Percentiles rank a stretch among this genome's conserved stretches.
phyloP scores from a whole-genome alignment of 2,797 vertebrate genomes.

The Tapera naevia region DNA sequence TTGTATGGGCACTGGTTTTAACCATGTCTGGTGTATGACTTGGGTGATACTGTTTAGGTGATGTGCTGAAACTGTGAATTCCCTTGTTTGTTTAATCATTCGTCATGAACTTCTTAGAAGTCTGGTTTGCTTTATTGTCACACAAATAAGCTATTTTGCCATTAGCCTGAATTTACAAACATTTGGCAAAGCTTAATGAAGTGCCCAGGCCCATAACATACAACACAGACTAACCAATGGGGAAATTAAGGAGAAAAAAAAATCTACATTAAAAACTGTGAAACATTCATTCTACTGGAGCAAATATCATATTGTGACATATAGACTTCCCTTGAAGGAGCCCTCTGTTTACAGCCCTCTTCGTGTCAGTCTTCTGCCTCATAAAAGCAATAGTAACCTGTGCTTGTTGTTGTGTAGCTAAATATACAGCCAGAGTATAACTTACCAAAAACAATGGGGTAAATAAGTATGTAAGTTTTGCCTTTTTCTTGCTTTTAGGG shows the following conservation, averaged over 20 bases:
- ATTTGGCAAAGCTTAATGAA: background rate
- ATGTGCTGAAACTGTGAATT: background rate
- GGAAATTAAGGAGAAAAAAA: background rate
- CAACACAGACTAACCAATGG: background rate
- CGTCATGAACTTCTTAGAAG: background rate
- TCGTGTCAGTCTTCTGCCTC: background rate
- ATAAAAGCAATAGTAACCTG: background rate
- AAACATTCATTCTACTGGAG: background rate
- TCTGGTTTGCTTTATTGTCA: background rate
- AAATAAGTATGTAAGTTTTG: background rate
- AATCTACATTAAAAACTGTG: background rate
- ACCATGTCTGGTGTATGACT: background rate
- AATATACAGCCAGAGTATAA: background rate
- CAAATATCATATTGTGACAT: background rate
- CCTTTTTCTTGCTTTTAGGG: constrained; percentile 71
- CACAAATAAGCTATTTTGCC: background rate
- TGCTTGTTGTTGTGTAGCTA: background rate
- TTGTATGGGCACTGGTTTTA: background rate
- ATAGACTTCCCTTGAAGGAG: background rate
- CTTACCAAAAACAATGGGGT: background rate
- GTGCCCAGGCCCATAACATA: background rate
- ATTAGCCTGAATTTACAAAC: background rate
- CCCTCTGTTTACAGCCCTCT: background rate
- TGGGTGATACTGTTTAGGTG: background rate
- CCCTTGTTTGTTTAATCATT: background rate